Base-by-base conservation (phyloP, 1,140 invertebrate species). In the Leptinotarsa undecemlineata region DNA sequence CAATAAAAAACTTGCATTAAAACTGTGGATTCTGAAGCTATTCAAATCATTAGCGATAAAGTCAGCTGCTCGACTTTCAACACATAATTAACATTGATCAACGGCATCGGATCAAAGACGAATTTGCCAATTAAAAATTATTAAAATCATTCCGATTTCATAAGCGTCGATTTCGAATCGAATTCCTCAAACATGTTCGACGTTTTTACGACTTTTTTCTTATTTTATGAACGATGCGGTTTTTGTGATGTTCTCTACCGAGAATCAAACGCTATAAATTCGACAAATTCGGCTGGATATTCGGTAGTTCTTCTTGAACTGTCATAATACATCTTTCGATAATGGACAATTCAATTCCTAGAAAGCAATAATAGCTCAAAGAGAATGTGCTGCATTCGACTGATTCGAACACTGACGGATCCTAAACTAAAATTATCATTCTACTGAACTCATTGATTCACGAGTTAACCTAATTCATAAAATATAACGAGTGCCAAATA, bases 251-350 rank as follows among this genome's bases (percentile, higher is more conserved):
- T 57, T n/a, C 51, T 15, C 5, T 57, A 57, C 51, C 51, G 2
- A 57, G 51, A 57, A 57, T 57, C 4, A n/a, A 57, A 17, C 17
- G 51, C 51, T 57, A 57, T 57, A 57, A 57, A 57, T 57, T 17
- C n/a, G 15, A 15, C n/a, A 17, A 57, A 17, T 57, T 57, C 51
- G 51, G 51, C 51, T 57, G 51, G 51, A 57, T 57, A 57, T 57
- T 57, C 17, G 20, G 63, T 66, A 13, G 63, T 66, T 66, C 26
- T 23, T 66, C 63, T 66, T 66, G 63, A 66, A 66, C 63, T 66
- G 63, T 66, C 63, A 21, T 66, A 66, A 66, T 66, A 66, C 14
- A 66, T 66, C 63, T 21, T 66, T 33, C 15, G 21, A 66, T n/a
- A 66, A 66, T 66, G 63, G n/a, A 66, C 20, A 23, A 20, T 21